Base-by-base conservation (phyloP, 23 tunicate genomes). In the Halocynthia aurantium region DNA sequence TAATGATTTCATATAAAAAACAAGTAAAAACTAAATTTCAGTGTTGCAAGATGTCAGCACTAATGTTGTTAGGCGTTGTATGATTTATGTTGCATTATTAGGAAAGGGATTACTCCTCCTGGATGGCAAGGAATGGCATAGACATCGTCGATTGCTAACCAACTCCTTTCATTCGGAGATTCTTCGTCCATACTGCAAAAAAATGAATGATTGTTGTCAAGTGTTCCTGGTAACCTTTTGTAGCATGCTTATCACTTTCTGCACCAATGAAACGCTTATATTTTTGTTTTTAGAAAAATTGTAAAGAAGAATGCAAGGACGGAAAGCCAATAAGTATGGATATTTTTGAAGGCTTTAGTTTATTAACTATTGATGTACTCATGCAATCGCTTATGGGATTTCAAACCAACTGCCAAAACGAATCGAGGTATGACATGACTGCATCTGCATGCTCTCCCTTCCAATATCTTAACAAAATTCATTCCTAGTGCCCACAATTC, bases 141-240 rank as follows among this genome's bases (percentile, higher is more conserved):
- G 85, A 11, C 88, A 84, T 62, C 82, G 96, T n/a, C 83, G 84
- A 55, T 81, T 89, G 22, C 80, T 89, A 18, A 84, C 96, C 8
- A 21, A 75, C 6, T 67, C 96, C 22, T 89, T 89, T 55, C 96
- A 89, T 71, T 89, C 84, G 80, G 88, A 89, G 11, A 75, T 80
- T 40, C 67, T 89, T 65, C 84, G 81, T 60, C 78, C 88, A 7
- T 89, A 89, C 67, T 67, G 69, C 11, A 57, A 53, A 22, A 75
- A n/a, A 8, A 89, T 89, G 88, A 84, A 84, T 70, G 55, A 85
- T n/a, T 80, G 85, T 62, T 22, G 80, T 7, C 52, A 80, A 6
- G 75, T 78, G 22, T 71, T 89, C 61, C 76, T 89, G 64, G 88
- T 86, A 65, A 77, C 51, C 20, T 7, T 0, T 54, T 61, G 19